phyloP scores from a whole-genome alignment of 2,113 vertebrate genomes.

The Felis catus region F.catus_Fca126_mat1.0 CM031413.1:27876001-27876500 shows the following conservation, averaged over 20 bases:
- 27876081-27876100: constrained; percentile 57
- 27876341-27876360: not conserved
- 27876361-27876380: not conserved
- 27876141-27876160: constrained; percentile 30
- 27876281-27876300: not conserved
- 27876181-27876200: not conserved
- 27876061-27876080: constrained; percentile 17
- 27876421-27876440: not conserved
- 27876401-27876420: not conserved
- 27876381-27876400: not conserved
- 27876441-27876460: not conserved
- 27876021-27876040: constrained; percentile 69
- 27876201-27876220: accelerated
- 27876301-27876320: not conserved
- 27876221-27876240: not conserved
- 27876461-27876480: not conserved
- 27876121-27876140: not conserved
- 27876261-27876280: not conserved
- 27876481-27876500: not conserved
- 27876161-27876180: not conserved
- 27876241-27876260: not conserved
- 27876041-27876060: constrained; percentile 72
- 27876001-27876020: constrained; percentile 56
- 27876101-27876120: constrained; percentile 39
- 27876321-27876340: not conserved